Conservation (phyloP, 2,113 vertebrate genomes). For the Fregata magnificens region DNA sequence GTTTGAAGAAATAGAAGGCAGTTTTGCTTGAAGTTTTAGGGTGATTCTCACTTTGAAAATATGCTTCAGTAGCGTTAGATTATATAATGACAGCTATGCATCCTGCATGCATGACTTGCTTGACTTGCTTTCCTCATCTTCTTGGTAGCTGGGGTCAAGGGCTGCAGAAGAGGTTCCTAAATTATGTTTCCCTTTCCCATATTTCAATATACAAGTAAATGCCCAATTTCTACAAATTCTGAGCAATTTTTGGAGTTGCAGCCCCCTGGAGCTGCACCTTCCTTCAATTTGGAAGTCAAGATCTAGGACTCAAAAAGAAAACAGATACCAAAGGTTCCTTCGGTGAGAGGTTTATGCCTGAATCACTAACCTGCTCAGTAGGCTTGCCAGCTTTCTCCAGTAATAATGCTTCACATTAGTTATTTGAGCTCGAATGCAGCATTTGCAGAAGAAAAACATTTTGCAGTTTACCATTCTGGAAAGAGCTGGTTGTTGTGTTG, state of each 20-base stretch:
- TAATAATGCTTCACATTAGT: neutral
- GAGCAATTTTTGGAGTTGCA: neutral
- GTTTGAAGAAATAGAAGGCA: neutral
- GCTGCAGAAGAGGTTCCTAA: neutral
- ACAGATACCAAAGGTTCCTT: neutral
- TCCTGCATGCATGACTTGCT: neutral
- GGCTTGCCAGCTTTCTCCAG: neutral
- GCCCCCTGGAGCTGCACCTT: neutral
- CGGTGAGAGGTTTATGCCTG: neutral
- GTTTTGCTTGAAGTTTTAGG: neutral
- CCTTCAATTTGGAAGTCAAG: neutral
- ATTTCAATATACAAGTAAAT: neutral
- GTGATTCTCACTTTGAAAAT: neutral
- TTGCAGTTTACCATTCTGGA: neutral
- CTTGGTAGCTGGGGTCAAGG: neutral
- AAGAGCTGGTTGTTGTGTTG: constrained; percentile 32
- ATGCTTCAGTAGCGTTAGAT: neutral
- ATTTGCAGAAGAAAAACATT: constrained; percentile 21
- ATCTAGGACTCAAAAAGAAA: neutral
- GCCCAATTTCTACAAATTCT: neutral
- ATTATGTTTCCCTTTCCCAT: neutral
- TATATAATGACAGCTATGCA: neutral
- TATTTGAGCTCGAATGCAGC: neutral
- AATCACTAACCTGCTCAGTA: neutral
- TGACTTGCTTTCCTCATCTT: neutral